Conservation (phyloP, 2,888 invertebrate genomes). For the Xestia c-nigrum region DNA sequence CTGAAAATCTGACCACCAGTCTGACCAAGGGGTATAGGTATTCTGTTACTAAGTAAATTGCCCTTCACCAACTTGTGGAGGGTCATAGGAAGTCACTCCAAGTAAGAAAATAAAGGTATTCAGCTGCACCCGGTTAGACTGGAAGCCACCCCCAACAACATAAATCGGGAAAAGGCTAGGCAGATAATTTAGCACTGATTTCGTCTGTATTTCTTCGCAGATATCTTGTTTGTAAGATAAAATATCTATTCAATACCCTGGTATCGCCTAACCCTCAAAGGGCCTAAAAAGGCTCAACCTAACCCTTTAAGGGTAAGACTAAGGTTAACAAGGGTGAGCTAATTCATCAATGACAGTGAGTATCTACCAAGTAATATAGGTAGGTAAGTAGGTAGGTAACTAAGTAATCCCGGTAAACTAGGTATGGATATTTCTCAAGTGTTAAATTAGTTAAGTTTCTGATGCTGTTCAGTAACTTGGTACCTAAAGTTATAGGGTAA, state of each 20-base stretch:
- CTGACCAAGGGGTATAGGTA: neutral
- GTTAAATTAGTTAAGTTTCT: neutral
- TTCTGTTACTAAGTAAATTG: neutral
- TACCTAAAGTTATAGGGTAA: neutral
- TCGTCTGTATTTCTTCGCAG: neutral
- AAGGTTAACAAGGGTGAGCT: conserved; percentile 30
- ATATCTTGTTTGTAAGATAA: neutral
- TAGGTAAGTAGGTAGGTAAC: neutral
- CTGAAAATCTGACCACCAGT: neutral
- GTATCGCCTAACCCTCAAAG: neutral
- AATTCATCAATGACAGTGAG: conserved; percentile 26
- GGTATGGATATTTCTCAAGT: neutral
- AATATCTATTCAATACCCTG: neutral
- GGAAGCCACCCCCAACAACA: neutral
- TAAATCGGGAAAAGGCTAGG: neutral
- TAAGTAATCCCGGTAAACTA: conserved; percentile 3
- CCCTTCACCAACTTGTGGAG: neutral
- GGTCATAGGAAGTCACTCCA: neutral
- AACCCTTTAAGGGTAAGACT: conserved; percentile 14
- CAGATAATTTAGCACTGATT: neutral
- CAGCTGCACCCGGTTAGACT: neutral
- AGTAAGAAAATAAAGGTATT: neutral
- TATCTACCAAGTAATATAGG: neutral
- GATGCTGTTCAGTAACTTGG: neutral
- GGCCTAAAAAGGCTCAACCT: neutral